Percentiles rank a stretch among this genome's conserved stretches.
Conservation (phyloP, 2,888 invertebrate species). For the Drosophila atripex region DNA sequence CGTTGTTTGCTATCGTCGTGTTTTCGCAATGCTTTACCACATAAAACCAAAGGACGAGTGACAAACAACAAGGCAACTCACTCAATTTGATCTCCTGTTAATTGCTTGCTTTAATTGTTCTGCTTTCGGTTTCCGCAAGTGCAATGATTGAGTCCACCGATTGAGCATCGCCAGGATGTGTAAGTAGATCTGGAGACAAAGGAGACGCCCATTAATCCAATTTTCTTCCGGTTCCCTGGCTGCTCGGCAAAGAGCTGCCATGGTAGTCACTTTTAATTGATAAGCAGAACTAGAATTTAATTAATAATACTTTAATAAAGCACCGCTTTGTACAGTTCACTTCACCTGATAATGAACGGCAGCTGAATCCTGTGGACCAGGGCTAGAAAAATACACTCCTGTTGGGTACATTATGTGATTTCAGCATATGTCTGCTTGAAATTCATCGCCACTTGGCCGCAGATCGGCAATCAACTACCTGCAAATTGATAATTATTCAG, state of each 20-base stretch:
- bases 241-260: slow-evolving; percentile 11
- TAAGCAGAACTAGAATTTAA: slow-evolving; percentile 46
- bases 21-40: slow-evolving; percentile 67
- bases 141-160: slow-evolving; percentile 11
- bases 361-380: slow-evolving; percentile 8
- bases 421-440: too few species aligned
- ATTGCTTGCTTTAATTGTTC: slow-evolving; percentile 77
- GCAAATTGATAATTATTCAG: slow-evolving; percentile 1
- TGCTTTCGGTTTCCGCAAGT: slow-evolving; percentile 33
- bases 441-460: neutral
- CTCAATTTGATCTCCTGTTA: slow-evolving; percentile 75
- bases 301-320: slow-evolving; percentile 57
- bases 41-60: slow-evolving; percentile 57
- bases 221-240: neutral
- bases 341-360: slow-evolving; percentile 17
- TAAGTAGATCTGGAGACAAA: slow-evolving; percentile 13
- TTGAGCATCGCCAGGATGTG: slow-evolving; percentile 15
- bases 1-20: slow-evolving; percentile 70
- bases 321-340: slow-evolving; percentile 34
- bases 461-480: slow-evolving; percentile 1
- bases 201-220: slow-evolving; percentile 21
- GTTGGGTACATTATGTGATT: neutral
- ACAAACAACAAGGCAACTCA: slow-evolving; percentile 57
- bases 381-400: neutral
- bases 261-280: slow-evolving; percentile 54